A percentile compares a stretch with the other conserved stretches of the same genome.
phyloP scores from a whole-genome alignment of 2,113 vertebrate species.

The Petromus typicus region DNA sequence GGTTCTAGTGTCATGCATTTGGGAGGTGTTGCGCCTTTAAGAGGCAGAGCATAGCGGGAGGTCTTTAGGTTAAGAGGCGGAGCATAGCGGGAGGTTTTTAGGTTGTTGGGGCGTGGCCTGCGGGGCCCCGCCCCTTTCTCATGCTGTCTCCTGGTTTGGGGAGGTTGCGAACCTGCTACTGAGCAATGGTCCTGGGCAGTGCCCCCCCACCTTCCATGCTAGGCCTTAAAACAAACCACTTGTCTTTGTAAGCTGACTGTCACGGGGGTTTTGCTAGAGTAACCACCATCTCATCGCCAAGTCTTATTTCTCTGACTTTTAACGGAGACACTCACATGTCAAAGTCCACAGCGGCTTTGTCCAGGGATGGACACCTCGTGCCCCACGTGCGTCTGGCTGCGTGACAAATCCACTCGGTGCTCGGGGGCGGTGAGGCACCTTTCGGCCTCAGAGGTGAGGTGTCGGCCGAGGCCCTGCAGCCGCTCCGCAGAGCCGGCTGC shows the following conservation, averaged over 20 bases:
- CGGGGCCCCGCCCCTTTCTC: neutral
- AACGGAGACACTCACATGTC: neutral
- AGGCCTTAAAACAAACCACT: neutral
- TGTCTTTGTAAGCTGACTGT: neutral
- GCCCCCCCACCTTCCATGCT: neutral
- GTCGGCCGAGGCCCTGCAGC: too few relatives aligned
- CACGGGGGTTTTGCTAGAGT: neutral
- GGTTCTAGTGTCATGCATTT: neutral
- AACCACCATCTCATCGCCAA: too few relatives aligned
- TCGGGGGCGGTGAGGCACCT: neutral
- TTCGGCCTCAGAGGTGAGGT: fast-evolving
- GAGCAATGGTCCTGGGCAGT: neutral
- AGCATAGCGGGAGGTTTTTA: neutral
- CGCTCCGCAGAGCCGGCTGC: neutral
- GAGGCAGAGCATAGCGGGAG: neutral
- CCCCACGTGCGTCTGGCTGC: neutral
- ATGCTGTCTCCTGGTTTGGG: neutral
- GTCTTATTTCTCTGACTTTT: fast-evolving
- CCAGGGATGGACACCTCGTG: neutral
- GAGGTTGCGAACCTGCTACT: neutral
- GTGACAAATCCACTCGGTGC: neutral
- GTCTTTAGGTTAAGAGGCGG: neutral
- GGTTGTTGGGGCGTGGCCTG: neutral
- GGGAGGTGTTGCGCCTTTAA: neutral
- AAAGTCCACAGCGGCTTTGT: neutral